Conservation (phyloP, 1,140 invertebrate species). For the Prorops nasuta region DNA sequence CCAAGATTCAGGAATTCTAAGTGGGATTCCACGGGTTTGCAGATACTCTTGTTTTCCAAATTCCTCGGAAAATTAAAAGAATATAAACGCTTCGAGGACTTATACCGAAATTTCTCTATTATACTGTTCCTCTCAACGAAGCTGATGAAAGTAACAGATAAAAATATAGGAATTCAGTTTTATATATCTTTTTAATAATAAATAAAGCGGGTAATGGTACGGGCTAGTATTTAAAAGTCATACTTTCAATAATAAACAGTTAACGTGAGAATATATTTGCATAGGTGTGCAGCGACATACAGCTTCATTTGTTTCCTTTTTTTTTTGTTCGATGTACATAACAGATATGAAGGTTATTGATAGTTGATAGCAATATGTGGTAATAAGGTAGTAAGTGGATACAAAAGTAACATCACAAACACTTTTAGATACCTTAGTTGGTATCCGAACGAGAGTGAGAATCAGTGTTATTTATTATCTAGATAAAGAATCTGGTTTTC, state of each 20-base stretch:
- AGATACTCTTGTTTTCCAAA: too few species aligned
- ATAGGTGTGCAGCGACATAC: conserved; percentile 29
- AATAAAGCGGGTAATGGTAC: too few species aligned
- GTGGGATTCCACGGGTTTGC: background rate
- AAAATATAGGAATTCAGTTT: too few species aligned
- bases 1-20: background rate
- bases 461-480: conserved; percentile 12
- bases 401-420: conserved; percentile 17
- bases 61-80: too few species aligned
- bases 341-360: conserved; percentile 23
- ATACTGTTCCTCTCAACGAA: too few species aligned
- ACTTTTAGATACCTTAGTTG: conserved; percentile 10
- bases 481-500: too few species aligned
- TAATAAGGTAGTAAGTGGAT: conserved; percentile 22
- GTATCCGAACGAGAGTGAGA: background rate
- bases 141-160: too few species aligned
- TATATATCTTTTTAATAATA: too few species aligned
- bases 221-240: too few species aligned
- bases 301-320: conserved; percentile 12
- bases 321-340: conserved; percentile 28
- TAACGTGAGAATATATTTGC: conserved; percentile 29
- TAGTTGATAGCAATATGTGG: too few species aligned
- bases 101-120: too few species aligned
- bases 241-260: conserved; percentile 19
- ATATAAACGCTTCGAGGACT: too few species aligned